Base-by-base conservation (phyloP, 2,888 invertebrate species). In the Caenorhabditis imperialis region DNA sequence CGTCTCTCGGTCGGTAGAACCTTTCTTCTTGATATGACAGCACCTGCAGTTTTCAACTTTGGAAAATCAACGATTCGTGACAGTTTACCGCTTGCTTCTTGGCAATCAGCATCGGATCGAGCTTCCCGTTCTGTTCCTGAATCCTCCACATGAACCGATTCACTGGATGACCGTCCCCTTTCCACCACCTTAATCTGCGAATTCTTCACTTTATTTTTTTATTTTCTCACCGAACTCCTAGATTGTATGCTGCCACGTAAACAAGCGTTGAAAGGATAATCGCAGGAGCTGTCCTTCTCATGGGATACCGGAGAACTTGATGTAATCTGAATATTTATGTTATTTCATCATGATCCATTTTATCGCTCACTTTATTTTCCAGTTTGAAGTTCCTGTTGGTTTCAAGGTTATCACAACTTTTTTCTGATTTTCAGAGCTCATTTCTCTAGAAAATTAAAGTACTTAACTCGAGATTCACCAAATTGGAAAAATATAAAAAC, bases 11-110 rank as follows among this genome's bases (percentile, higher is more conserved):
- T 3, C 47, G 51, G n/a, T 69, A 74, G 23, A 74, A 38, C 40
- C 74, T 45, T 10, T 63, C 57, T 38, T 62, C 58, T n/a, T 74
- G 69, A 33, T 74, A 74, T 3, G 60, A 44, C 3, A 74, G 67
- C 14, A 72, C 72, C 72, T 72, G 63, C 23, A 62, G 8, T 16
- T 14, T 16, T 40, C n/a, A 37, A 51, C 12, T 25, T n/a, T 3
- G 27, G 12, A 16, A 20, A n/a, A 23, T 50, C 2, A 5, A 33
- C n/a, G n/a, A n/a, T n/a, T n/a, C n/a, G n/a, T n/a, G n/a, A n/a
- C n/a, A 37, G 20, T 23, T 20, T 30, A 72, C 72, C n/a, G 58
- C 60, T 40, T 63, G 33, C 42, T 74, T 69, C 45, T 74, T 74
- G 3, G 57, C 62, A 5, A 5, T 25, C 8, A 74, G 42, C 33